Percentiles rank a stretch among this genome's conserved stretches.
Evolutionary conservation across 1,140 invertebrate species (phyloP).

Genomic region (Atta texana): DNA sequence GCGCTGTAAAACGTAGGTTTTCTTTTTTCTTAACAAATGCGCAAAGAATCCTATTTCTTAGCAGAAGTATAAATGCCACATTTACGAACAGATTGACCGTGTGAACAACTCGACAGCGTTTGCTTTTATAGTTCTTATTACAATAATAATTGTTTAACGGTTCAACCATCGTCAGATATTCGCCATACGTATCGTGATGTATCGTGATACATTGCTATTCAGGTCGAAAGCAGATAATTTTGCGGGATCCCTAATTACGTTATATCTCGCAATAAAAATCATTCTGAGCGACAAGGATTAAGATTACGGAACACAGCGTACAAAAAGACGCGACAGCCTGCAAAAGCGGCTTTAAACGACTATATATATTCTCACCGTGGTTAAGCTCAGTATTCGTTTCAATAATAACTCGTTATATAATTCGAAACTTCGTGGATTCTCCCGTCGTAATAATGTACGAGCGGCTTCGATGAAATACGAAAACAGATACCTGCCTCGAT

Average conservation of each 20-base stretch:
- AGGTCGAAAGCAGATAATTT: slow-evolving; percentile 34
- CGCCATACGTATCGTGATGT: slow-evolving; percentile 42
- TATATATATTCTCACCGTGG: slow-evolving; percentile 19
- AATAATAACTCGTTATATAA: slow-evolving; percentile 54
- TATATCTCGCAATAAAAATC: slow-evolving; percentile 57
- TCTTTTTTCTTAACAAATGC: background rate
- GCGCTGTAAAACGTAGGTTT: background rate
- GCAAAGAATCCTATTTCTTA: background rate
- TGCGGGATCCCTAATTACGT: slow-evolving; percentile 58
- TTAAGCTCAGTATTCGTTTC: slow-evolving; percentile 35
- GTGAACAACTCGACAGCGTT: slow-evolving; percentile 35
- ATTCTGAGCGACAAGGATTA: slow-evolving; percentile 55
- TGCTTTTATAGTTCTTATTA: background rate
- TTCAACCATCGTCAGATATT: slow-evolving; percentile 19
- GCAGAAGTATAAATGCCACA: slow-evolving; percentile 32
- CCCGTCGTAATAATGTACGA: slow-evolving; percentile 26
- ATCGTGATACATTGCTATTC: slow-evolving; percentile 47
- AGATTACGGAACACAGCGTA: slow-evolving; percentile 40
- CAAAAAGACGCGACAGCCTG: slow-evolving; percentile 32
- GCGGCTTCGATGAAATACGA: slow-evolving; percentile 38
- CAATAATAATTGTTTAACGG: slow-evolving; percentile 50
- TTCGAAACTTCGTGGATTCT: slow-evolving; percentile 24
- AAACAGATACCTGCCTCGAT: slow-evolving; percentile 39
- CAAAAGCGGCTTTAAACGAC: slow-evolving; percentile 45
- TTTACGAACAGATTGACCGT: slow-evolving; percentile 44